Conservation (phyloP, 1,140 invertebrate species). For the Drosophila takahashii region DNA sequence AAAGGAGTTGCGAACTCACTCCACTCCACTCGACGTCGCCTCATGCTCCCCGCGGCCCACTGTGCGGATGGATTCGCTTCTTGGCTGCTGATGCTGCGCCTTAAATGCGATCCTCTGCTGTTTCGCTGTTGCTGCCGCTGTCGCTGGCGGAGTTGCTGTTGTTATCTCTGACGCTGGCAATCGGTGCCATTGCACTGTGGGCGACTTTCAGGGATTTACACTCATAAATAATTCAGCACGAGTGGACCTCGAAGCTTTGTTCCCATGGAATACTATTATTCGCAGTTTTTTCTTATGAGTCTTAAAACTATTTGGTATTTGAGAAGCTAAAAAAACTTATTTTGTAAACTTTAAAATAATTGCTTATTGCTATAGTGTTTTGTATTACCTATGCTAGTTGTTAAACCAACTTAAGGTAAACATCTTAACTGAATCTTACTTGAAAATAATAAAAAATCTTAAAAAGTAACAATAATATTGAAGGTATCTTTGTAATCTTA, state of each 20-base stretch:
- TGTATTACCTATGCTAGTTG: no score
- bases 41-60: slow-evolving; percentile 2
- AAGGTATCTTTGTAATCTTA: no score
- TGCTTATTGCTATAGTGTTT: no score
- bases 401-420: no score
- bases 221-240: slow-evolving; percentile 1
- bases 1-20: slow-evolving; percentile 62
- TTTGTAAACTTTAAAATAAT: no score
- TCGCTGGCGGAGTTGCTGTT: slow-evolving; percentile 27
- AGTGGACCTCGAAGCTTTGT: background rate
- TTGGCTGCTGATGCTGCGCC: slow-evolving; percentile 55
- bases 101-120: slow-evolving; percentile 46
- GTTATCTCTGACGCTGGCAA: slow-evolving; percentile 63
- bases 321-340: background rate
- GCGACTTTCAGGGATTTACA: background rate
- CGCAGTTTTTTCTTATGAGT: background rate
- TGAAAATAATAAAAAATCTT: no score
- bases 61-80: slow-evolving; percentile 36
- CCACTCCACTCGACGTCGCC: background rate
- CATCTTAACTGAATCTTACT: no score
- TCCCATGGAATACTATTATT: slow-evolving; percentile 3
- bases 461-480: no score
- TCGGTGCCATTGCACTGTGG: slow-evolving; percentile 41
- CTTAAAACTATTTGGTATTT: background rate
- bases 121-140: slow-evolving; percentile 20